Evolutionary conservation across 2,888 invertebrate genomes (phyloP), one percentile per base, ranked within the genome.

Genomic region (Eupithecia centaureata): DNA sequence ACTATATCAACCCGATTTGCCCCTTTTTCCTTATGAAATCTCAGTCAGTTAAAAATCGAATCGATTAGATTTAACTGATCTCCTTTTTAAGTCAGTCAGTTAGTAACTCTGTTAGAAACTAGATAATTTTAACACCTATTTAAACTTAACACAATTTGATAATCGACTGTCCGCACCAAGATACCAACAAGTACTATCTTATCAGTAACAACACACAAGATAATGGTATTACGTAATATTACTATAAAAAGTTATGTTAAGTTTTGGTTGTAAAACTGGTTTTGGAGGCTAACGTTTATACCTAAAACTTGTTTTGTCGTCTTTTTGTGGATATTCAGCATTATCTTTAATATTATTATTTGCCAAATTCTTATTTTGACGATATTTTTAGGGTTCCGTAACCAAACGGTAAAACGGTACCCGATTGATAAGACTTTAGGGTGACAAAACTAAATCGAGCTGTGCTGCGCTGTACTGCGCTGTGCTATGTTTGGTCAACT

Each of bases 141-240:
- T n/a, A n/a, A n/a, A 57, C 30, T 56, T 12, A 33, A 56, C 59
- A 64, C 59, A 27, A 59, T 54, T n/a, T 12, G 28, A 30, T 18
- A 18, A 33, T 57, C 57, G 57, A 32, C 57, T 42, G 18, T 5
- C 18, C 54, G 8, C 54, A 25, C 18, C 32, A 5, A 60, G 65
- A 61, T 61, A 61, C 22, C 8, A 42, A 13, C 22, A 0, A 3
- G 10, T 4, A 57, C 65, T 61, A 30, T 25, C 32, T 58, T 56
- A 68, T 51, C 57, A 57, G 1, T 22, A 32, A 18, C 12, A 32
- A 32, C n/a, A 22, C 22, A 57, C 51, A 7, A 32, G 30, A 30
- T 18, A 57, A 32, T 32, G 18, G 51, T 22, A 27, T 52, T 25
- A 51, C 51, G 25, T 52, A 12, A 27, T 27, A 52, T 25, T 27